Percentiles rank a stretch among this genome's conserved stretches.
These are phyloP conservation scores for Camponotus pennsylvanicus DNA, from an alignment of 1,140 invertebrate genomes.

Conservation along the genomic window DNA sequence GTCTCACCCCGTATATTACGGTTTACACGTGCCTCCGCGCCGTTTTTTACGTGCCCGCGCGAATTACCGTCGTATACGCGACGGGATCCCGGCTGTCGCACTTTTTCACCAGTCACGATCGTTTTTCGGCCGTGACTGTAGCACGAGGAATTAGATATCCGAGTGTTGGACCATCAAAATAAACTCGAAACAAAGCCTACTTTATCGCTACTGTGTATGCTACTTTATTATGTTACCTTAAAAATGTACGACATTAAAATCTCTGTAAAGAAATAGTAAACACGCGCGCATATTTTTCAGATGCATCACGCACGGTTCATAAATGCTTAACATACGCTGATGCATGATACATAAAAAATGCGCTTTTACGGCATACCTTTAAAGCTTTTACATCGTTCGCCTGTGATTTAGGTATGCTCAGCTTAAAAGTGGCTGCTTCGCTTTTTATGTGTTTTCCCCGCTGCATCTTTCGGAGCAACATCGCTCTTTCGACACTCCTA, in stretches of 20 bases:
- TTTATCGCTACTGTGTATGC: neutral
- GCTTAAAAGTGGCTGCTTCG: slow-evolving; percentile 9
- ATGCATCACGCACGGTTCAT: slow-evolving; percentile 5
- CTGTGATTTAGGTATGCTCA: neutral
- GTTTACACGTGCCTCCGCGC: slow-evolving; percentile 56
- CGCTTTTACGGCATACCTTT: slow-evolving; percentile 26
- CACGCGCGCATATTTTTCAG: neutral
- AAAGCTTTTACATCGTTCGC: slow-evolving; percentile 18
- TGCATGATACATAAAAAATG: slow-evolving; percentile 8
- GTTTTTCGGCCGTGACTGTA: slow-evolving; percentile 33
- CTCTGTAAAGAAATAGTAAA: neutral
- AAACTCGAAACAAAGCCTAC: slow-evolving; percentile 43
- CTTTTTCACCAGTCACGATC: slow-evolving; percentile 48
- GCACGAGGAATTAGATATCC: slow-evolving; percentile 33
- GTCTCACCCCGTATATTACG: slow-evolving; percentile 66
- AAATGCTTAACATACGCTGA: slow-evolving; percentile 41
- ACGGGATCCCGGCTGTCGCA: slow-evolving; percentile 52
- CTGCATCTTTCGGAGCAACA: slow-evolving; percentile 20
- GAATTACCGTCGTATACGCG: slow-evolving; percentile 59
- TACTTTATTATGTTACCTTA: slow-evolving; percentile 39
- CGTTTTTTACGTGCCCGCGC: slow-evolving; percentile 61
- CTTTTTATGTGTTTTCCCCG: neutral
- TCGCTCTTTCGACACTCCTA: neutral
- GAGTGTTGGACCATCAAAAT: slow-evolving; percentile 38
- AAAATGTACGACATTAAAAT: slow-evolving; percentile 25